Evolutionary conservation across 30 jellyfish, hydroid and myxozoan genomes (phyloP), one percentile per base, ranked within the genome.

Genomic region (Hydractinia echinata): DNA sequence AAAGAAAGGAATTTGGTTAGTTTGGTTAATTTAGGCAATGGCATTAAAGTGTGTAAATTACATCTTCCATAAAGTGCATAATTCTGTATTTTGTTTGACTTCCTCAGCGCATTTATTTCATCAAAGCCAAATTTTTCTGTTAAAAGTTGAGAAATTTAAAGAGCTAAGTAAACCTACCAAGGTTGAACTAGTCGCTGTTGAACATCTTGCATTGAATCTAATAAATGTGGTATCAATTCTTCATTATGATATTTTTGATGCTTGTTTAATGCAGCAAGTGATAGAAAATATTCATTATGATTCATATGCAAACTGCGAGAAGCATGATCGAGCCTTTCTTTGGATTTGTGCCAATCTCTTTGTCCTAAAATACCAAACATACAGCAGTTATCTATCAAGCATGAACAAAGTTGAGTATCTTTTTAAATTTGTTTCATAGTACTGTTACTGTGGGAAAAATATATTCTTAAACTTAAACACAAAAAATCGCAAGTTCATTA

Each of bases 261-360:
- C 53, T 79, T 82, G 67, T 92, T 92, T 15, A 81, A 92, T 70
- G 68, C 82, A 51, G 66, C 77, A 2, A 92, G 50, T n/a, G 98
- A 77, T 72, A 92, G 68, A 13, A 87, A 66, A 79, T 92, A 92
- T 19, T 86, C 96, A 79, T 92, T 92, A 54, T 92, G 98, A 6
- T 86, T 83, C 48, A 81, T 66, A 72, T 92, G 96, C 61, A 92
- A 83, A 39, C 76, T 86, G 73, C 93, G 67, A 54, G 95, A 92
- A 7, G 84, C 64, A 54, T 76, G 70, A 80, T 92, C 98, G 61
- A 92, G 51, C 18, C 79, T 79, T 53, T 80, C 92, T 55, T 87
- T 86, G 85, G 7, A 52, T 67, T 73, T 87, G 20, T 73, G 83
- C 96, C 96, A 87, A 15, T 92, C 98, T 72, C 76, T 92, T 68